Evolutionary conservation across 2,797 vertebrate genomes (phyloP).

Genomic region (Bryconaethiops microstoma): DNA sequence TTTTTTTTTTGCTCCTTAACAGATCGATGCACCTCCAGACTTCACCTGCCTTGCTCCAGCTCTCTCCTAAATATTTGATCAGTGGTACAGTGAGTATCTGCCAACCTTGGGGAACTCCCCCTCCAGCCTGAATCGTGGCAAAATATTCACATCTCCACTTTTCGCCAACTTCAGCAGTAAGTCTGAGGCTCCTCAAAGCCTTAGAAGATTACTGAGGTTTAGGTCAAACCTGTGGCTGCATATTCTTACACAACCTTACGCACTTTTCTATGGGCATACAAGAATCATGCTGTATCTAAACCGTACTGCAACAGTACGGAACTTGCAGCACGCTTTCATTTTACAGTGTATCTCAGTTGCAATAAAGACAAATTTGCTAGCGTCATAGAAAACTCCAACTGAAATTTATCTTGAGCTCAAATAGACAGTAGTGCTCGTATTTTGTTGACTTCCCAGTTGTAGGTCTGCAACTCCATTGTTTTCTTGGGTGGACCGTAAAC

Average conservation of each 20-base stretch:
- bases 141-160: constrained; percentile 15
- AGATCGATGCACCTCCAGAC: constrained; percentile 18
- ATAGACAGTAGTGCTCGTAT: too few relatives aligned
- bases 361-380: too few relatives aligned
- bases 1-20: not conserved
- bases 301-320: too few relatives aligned
- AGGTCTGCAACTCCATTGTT: too few relatives aligned
- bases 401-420: too few relatives aligned
- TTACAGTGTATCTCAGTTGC: too few relatives aligned
- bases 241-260: constrained; percentile 67
- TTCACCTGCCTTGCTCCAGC: not conserved
- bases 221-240: constrained; percentile 60
- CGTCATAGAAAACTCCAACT: too few relatives aligned
- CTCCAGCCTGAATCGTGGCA: not conserved
- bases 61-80: constrained; percentile 28
- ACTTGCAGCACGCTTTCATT: too few relatives aligned
- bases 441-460: too few relatives aligned
- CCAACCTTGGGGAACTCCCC: constrained; percentile 22
- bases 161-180: not conserved
- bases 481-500: too few relatives aligned
- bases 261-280: too few relatives aligned
- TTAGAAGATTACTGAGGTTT: constrained; percentile 9
- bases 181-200: not conserved
- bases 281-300: too few relatives aligned
- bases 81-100: not conserved